Evolutionary conservation across 2,797 vertebrate species (phyloP).

Genomic region (Scarus forsteni): DNA sequence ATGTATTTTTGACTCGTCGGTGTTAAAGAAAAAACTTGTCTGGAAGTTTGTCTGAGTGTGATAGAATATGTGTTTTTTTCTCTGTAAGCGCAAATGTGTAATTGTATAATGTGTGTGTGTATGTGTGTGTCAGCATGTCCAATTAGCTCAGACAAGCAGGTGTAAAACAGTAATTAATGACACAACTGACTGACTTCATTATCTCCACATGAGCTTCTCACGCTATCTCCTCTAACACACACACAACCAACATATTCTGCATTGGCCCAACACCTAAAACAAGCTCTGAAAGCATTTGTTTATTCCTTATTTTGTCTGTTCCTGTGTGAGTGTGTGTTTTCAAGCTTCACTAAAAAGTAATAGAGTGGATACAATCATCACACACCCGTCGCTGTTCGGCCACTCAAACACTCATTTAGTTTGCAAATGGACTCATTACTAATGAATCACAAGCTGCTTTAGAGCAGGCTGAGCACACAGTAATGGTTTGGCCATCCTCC

Average conservation of each 20-base stretch:
- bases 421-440: slow-evolving; percentile 83
- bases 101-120: slow-evolving; percentile 11
- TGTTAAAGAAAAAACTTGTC: slow-evolving; percentile 54
- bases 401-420: slow-evolving; percentile 79
- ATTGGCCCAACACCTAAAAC: too few relatives aligned
- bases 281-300: too few relatives aligned
- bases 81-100: neutral
- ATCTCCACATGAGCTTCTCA: slow-evolving; percentile 78
- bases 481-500: slow-evolving; percentile 77
- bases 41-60: slow-evolving; percentile 43
- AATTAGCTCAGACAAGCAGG: slow-evolving; percentile 90
- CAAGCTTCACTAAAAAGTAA: slow-evolving; percentile 24
- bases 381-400: slow-evolving; percentile 36
- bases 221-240: slow-evolving; percentile 39
- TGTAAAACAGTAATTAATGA: slow-evolving; percentile 92
- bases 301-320: too few relatives aligned
- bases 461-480: slow-evolving; percentile 75
- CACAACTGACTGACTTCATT: slow-evolving; percentile 86
- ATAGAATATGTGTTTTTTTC: slow-evolving; percentile 26
- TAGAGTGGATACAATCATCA: slow-evolving; percentile 55
- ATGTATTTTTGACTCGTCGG: slow-evolving; percentile 76
- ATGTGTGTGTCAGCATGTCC: slow-evolving; percentile 74
- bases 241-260: too few relatives aligned
- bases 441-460: slow-evolving; percentile 82
- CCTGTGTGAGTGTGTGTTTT: neutral